These are phyloP conservation scores for Euura saliciscinereae DNA, from an alignment of 1,140 invertebrate species.

Conservation along the genomic window DNA sequence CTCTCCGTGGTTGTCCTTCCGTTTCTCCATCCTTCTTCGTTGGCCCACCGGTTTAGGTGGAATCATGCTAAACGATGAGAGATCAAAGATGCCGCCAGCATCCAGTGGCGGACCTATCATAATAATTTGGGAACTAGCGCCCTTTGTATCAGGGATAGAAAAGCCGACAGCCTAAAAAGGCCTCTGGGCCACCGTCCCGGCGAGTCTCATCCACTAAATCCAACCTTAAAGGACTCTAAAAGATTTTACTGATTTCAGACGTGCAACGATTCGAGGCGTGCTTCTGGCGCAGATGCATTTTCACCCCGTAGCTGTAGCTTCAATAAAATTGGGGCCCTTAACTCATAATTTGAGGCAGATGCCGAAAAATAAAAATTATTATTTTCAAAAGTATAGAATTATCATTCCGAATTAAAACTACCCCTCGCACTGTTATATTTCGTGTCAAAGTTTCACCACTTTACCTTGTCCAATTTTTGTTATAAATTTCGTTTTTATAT, in stretches of 20 bases:
- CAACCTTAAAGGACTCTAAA: constrained; percentile 51
- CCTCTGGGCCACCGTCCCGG: not conserved
- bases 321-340: not conserved
- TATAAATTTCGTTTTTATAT: too few relatives aligned
- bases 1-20: constrained; percentile 18
- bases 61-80: constrained; percentile 58
- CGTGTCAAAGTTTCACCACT: too few relatives aligned
- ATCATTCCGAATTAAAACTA: not conserved
- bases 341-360: constrained; percentile 1
- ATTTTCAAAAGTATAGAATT: too few relatives aligned
- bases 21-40: constrained; percentile 20
- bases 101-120: constrained; percentile 60
- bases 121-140: constrained; percentile 60
- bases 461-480: too few relatives aligned
- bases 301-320: not conserved
- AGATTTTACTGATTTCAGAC: constrained; percentile 49
- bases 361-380: not conserved
- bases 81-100: constrained; percentile 59
- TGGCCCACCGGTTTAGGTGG: constrained; percentile 45
- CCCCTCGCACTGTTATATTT: not conserved
- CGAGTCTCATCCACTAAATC: constrained; percentile 38
- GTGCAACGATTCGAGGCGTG: not conserved
- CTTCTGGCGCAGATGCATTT: not conserved
- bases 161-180: constrained; percentile 47
- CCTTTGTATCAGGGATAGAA: constrained; percentile 58